phyloP scores from a whole-genome alignment of 2,113 vertebrate genomes.

The Pterocles orientalis region DNA sequence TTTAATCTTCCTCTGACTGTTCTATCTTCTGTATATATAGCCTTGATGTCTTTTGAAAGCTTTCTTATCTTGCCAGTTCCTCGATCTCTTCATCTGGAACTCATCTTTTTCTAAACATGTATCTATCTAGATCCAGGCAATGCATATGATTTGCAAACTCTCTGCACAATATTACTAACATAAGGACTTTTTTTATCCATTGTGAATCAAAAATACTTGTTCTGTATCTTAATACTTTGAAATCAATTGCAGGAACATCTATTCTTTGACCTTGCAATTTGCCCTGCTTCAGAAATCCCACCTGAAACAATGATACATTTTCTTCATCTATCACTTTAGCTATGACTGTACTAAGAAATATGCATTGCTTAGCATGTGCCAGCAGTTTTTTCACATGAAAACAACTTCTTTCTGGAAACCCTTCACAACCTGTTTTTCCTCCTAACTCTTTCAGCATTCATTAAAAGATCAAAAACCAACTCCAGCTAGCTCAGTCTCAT shows the following conservation, averaged over 20 bases:
- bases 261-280: not conserved
- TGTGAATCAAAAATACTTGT: constrained; percentile 15
- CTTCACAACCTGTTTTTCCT: not conserved
- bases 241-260: not conserved
- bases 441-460: not conserved
- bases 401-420: not conserved
- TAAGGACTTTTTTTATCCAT: not conserved
- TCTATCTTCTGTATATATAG: not conserved
- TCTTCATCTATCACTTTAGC: not conserved
- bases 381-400: not conserved
- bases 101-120: not conserved
- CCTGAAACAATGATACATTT: not conserved
- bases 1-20: constrained; percentile 11
- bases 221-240: not conserved
- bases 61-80: constrained; percentile 30
- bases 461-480: not conserved
- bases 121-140: not conserved
- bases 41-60: not conserved
- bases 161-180: not conserved
- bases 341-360: not conserved
- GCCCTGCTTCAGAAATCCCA: constrained; percentile 1
- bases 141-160: not conserved
- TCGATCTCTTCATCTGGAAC: constrained; percentile 27
- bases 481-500: not conserved
- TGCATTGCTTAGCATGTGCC: not conserved